Evolutionary conservation across 2,113 vertebrate species (phyloP).

Genomic region (Azemiops feae): DNA sequence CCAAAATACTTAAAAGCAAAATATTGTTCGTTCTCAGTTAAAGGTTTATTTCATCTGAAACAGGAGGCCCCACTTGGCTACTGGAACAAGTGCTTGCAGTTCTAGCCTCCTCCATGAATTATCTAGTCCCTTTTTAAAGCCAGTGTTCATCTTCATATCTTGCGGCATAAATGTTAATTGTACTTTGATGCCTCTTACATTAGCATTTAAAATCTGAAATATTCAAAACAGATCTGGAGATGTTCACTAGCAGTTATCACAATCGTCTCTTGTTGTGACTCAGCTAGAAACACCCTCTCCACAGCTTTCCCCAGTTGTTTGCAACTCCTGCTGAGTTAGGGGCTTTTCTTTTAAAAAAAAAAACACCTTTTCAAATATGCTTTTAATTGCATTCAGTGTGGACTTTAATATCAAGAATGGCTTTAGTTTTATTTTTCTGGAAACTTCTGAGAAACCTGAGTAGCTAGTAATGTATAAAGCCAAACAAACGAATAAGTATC

Average conservation of each 20-base stretch:
- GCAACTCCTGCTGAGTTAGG: background rate
- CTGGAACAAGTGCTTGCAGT: background rate
- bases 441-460: background rate
- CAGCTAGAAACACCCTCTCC: background rate
- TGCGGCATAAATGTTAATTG: background rate
- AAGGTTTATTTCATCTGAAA: background rate
- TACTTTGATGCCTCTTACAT: background rate
- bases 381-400: background rate
- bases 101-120: background rate
- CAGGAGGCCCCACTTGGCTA: background rate
- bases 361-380: background rate
- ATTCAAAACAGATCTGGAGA: background rate
- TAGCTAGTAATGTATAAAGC: background rate
- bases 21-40: too few relatives aligned
- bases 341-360: background rate
- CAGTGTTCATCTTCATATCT: background rate
- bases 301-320: background rate
- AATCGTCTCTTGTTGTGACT: background rate
- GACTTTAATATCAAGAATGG: background rate
- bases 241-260: background rate
- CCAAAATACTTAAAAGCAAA: background rate
- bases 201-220: background rate
- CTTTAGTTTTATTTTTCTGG: background rate
- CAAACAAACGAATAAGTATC: background rate
- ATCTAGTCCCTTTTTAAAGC: background rate